phyloP scores from a whole-genome alignment of 2,113 vertebrate genomes.

The Plecotus auritus region DNA sequence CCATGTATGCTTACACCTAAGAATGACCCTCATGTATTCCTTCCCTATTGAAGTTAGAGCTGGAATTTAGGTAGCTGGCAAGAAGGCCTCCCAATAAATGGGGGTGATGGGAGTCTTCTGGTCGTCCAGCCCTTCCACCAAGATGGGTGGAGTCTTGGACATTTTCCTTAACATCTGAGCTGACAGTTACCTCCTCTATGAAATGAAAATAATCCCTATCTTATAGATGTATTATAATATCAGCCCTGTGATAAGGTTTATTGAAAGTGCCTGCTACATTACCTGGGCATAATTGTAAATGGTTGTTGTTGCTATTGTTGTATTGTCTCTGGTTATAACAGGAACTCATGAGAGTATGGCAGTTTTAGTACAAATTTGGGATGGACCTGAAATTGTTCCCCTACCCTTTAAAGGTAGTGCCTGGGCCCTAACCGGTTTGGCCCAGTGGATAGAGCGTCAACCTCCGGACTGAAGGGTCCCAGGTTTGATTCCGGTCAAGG shows the following conservation, averaged over 20 bases:
- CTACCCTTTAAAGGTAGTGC: neutral
- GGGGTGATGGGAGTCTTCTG: neutral
- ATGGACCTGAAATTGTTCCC: neutral
- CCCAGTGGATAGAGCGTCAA: no score
- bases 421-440: no score
- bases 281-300: neutral
- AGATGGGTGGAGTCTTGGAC: neutral
- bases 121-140: neutral
- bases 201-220: neutral
- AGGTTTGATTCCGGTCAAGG: no score
- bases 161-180: neutral
- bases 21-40: no score
- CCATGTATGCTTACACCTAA: neutral
- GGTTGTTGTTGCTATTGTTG: neutral
- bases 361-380: neutral
- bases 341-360: neutral
- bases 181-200: neutral
- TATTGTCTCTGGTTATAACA: neutral
- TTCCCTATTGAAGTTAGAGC: neutral
- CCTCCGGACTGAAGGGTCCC: no score
- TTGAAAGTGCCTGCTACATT: neutral
- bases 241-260: neutral
- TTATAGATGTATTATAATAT: neutral
- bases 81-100: neutral
- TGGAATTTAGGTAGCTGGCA: neutral